Base-by-base conservation (phyloP, 64 coral and sea anemone species). In the Astreopora myriophthalma region DNA sequence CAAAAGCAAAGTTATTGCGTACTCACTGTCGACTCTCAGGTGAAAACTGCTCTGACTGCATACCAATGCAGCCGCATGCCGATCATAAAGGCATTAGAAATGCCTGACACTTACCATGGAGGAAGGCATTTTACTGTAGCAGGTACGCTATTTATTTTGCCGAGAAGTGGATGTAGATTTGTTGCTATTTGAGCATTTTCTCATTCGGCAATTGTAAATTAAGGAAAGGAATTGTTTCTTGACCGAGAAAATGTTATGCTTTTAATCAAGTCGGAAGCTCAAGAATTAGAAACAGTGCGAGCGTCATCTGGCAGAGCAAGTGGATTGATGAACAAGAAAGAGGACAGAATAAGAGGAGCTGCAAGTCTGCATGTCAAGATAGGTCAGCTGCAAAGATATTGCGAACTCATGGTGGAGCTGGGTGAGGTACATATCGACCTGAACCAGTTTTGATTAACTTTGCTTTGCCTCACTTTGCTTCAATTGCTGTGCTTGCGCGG, bases 341-440 rank as follows among this genome's bases (percentile, higher is more conserved):
- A 95, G 86, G 90, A 99, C 20, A 90, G 87, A 16, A 74, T 99
- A 3, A 90, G 72, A 72, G 90, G 86, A 52, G 94, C 96, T 38
- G 94, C 96, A 17, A 93, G 34, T 42, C 79, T 99, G 34, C 96
- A 99, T 44, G 85, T 95, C 36, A 95, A 91, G 87, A 93, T 99
- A 72, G 96, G 96, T 13, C 87, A 99, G 34, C 68, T 95, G 60
- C 94, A 99, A 36, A 69, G 94, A 85, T 99, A 99, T 75, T 99
- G 96, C 71, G 96, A 99, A 55, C 80, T 99, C 3, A 95, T 99
- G 96, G 91, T 99, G 9, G 93, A 99, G 67, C 42, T 99, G 20
- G 96, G 96, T 76, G 89, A 93, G 96, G 96, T 62, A 74, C n/a
- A n/a, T n/a, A 42, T 3, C 16, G 49, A 5, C 42, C 11, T 6